These are phyloP conservation scores for Zaprionus taronus DNA, from an alignment of 1,140 invertebrate species.

Conservation along the genomic window DNA sequence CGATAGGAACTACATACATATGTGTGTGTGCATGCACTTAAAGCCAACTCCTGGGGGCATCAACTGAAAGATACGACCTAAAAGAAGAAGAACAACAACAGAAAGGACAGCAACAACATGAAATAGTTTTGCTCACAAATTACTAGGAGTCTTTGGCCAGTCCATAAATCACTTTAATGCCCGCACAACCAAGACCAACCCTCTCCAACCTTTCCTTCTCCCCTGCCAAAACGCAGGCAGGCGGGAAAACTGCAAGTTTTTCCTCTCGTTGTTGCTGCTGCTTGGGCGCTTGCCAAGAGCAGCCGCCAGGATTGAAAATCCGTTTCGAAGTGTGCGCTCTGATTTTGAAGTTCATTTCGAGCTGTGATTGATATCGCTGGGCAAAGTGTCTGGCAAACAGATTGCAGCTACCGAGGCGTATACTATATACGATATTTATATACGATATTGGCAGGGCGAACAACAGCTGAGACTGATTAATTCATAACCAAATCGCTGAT, in stretches of 20 bases:
- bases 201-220: background rate
- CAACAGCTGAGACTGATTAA: background rate
- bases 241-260: background rate
- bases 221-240: background rate
- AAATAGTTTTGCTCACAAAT: slow-evolving; percentile 38
- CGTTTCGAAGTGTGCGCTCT: background rate
- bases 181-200: background rate
- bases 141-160: slow-evolving; percentile 35
- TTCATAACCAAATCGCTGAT: background rate
- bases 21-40: slow-evolving; percentile 49
- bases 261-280: background rate
- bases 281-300: slow-evolving; percentile 4
- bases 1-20: background rate
- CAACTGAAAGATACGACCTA: background rate
- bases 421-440: too few species aligned
- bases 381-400: background rate
- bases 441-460: background rate
- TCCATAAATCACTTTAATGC: slow-evolving; percentile 66
- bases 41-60: slow-evolving; percentile 42
- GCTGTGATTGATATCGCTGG: background rate
- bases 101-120: slow-evolving; percentile 5
- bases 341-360: background rate
- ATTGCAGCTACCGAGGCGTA: background rate
- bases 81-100: background rate
- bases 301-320: background rate